Percentiles rank a stretch among this genome's conserved stretches.
Conservation (phyloP, 2,888 invertebrate species). For the Drosophila cognata region DNA sequence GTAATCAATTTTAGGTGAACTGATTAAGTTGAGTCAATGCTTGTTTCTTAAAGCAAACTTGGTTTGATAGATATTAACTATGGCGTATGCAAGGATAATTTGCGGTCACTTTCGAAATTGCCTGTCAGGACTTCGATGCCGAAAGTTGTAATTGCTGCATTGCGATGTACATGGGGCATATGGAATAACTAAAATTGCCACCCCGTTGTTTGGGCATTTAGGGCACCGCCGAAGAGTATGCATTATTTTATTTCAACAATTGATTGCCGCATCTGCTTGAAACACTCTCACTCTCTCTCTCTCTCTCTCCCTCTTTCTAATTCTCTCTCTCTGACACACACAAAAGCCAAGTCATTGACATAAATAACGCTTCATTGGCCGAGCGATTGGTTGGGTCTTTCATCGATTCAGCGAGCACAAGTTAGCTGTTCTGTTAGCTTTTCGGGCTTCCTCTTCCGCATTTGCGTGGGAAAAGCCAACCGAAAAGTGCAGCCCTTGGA, state of each 20-base stretch:
- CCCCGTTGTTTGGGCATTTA: slow-evolving; percentile 59
- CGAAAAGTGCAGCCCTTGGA: slow-evolving; percentile 73
- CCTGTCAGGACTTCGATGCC: neutral
- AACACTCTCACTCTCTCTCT: slow-evolving; percentile 26
- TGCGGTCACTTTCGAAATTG: neutral
- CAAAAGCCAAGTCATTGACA: slow-evolving; percentile 49
- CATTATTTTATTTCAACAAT: slow-evolving; percentile 61
- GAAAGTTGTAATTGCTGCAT: slow-evolving; percentile 2
- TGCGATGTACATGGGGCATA: slow-evolving; percentile 22
- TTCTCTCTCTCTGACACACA: slow-evolving; percentile 29
- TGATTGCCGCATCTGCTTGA: slow-evolving; percentile 51
- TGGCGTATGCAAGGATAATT: neutral
- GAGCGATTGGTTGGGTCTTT: slow-evolving; percentile 22
- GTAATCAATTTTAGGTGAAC: neutral
- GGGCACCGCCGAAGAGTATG: slow-evolving; percentile 77
- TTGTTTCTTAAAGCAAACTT: neutral
- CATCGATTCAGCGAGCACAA: slow-evolving; percentile 42
- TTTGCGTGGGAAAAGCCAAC: slow-evolving; percentile 56
- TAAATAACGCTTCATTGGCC: slow-evolving; percentile 67
- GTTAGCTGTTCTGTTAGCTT: slow-evolving; percentile 32
- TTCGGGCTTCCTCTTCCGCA: slow-evolving; percentile 17
- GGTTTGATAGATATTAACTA: neutral
- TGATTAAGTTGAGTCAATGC: neutral
- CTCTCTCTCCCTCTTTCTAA: neutral
- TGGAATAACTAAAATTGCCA: slow-evolving; percentile 48